A percentile compares a stretch with the other conserved stretches of the same genome.
These are phyloP conservation scores for Galeopsomyia nigrocyanea DNA, from an alignment of 2,888 invertebrate genomes.

Conservation along the genomic window DNA sequence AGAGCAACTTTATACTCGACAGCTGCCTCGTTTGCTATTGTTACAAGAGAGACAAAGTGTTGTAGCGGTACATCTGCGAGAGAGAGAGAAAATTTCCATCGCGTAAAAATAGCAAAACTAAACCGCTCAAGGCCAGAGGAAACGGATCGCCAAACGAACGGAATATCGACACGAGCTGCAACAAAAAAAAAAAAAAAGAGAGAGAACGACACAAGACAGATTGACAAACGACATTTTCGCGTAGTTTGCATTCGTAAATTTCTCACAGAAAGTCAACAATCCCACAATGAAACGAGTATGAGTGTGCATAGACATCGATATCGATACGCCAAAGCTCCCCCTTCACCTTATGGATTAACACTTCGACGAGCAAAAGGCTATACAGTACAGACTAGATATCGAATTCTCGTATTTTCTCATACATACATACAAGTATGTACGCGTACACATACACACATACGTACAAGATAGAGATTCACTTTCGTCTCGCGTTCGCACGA, in stretches of 20 bases:
- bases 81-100: not conserved
- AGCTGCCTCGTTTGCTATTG: too few species aligned
- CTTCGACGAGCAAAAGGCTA: too few species aligned
- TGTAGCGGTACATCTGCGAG: not conserved
- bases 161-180: constrained; percentile 45
- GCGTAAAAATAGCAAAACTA: constrained; percentile 34
- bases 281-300: too few species aligned
- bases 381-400: constrained; percentile 16
- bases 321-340: too few species aligned
- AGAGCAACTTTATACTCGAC: too few species aligned
- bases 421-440: constrained; percentile 19
- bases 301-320: too few species aligned
- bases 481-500: constrained; percentile 58
- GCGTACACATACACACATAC: constrained; percentile 22
- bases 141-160: constrained; percentile 59
- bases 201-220: too few species aligned
- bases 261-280: too few species aligned
- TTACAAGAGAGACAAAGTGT: not conserved
- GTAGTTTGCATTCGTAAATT: too few species aligned
- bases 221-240: too few species aligned
- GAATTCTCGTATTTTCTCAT: constrained; percentile 46
- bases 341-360: too few species aligned
- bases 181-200: too few species aligned
- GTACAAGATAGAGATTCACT: constrained; percentile 55
- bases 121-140: constrained; percentile 60